Conservation (phyloP, 2,888 invertebrate species). For the Brachynemurus nebulosus region DNA sequence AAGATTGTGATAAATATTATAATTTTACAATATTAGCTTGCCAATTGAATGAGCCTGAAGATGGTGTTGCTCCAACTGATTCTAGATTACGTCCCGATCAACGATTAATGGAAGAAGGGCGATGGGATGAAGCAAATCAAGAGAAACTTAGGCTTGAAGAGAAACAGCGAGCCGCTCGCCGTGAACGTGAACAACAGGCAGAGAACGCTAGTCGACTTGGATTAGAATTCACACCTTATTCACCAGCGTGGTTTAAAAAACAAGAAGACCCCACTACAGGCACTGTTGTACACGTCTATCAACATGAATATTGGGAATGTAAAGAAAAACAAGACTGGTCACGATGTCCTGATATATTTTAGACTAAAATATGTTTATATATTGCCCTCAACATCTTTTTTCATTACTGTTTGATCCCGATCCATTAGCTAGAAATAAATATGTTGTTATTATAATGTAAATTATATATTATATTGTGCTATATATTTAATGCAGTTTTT, state of each 20-base stretch:
- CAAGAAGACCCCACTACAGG: conserved; percentile 57
- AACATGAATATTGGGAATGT: conserved; percentile 83
- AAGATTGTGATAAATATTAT: conserved; percentile 65
- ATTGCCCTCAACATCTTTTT: too few relatives aligned
- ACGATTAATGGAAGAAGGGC: conserved; percentile 89
- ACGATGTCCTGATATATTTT: conserved; percentile 84
- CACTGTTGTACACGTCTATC: conserved; percentile 66
- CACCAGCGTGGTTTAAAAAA: conserved; percentile 84
- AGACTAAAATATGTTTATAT: too few relatives aligned
- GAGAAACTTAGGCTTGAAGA: conserved; percentile 85
- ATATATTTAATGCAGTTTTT: too few relatives aligned
- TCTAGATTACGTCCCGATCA: conserved; percentile 89
- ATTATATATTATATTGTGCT: too few relatives aligned
- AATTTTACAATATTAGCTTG: conserved; percentile 90
- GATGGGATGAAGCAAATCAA: conserved; percentile 81
- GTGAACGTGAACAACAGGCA: conserved; percentile 64
- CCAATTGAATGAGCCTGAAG: conserved; percentile 91
- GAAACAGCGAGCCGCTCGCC: conserved; percentile 75
- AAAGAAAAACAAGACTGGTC: conserved; percentile 83
- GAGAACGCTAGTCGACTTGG: conserved; percentile 53
- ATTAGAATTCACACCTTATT: conserved; percentile 55
- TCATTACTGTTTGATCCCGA: too few relatives aligned
- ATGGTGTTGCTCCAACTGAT: conserved; percentile 89
- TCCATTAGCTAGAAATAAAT: too few relatives aligned
- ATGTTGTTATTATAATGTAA: too few relatives aligned